Evolutionary conservation across 2,113 vertebrate species (phyloP).

Genomic region (Haemorhous mexicanus): DNA sequence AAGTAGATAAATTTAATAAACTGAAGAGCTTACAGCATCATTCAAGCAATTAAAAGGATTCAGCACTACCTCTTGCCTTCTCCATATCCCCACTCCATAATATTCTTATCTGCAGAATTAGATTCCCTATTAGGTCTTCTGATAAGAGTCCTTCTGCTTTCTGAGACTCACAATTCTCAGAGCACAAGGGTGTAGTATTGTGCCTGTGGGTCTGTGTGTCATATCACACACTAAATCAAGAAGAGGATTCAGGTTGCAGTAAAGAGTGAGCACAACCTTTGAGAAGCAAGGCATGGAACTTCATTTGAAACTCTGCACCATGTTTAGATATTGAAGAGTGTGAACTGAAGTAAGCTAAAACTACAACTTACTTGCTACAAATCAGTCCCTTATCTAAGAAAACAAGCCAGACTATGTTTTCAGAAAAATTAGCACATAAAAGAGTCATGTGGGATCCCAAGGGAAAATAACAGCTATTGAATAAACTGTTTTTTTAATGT

Average conservation of each 20-base stretch:
- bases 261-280: background rate
- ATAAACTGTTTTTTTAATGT: background rate
- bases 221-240: background rate
- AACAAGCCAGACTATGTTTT: background rate
- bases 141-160: slow-evolving; percentile 4
- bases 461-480: background rate
- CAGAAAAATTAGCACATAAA: background rate
- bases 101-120: slow-evolving; percentile 48
- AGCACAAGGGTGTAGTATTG: background rate
- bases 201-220: background rate
- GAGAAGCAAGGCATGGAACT: background rate
- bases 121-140: background rate
- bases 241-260: background rate
- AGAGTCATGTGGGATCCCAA: background rate
- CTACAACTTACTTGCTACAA: background rate
- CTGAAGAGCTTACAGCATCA: background rate
- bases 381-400: background rate
- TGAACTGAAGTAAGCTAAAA: background rate
- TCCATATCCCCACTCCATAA: background rate
- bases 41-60: background rate
- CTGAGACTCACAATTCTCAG: background rate
- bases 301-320: background rate
- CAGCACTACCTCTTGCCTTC: background rate
- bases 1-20: slow-evolving; percentile 48
- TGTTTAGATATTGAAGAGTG: background rate